phyloP scores from a whole-genome alignment of 2,888 invertebrate species.

The Hofmannophila pseudospretella region DNA sequence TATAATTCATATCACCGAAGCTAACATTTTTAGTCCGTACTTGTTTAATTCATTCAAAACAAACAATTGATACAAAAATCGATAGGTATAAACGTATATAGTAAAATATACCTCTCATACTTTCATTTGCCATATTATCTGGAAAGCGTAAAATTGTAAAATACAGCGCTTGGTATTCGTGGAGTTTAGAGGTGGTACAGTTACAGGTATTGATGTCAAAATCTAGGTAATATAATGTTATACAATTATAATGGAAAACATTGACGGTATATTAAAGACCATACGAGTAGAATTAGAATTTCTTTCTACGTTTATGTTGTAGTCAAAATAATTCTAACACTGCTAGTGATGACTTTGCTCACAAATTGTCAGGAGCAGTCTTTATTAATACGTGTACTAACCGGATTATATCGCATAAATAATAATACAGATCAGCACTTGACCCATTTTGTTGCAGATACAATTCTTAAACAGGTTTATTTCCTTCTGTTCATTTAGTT shows the following conservation, averaged over 20 bases:
- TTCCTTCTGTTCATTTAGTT: constrained; percentile 26
- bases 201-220: constrained; percentile 15
- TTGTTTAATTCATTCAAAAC: constrained; percentile 14
- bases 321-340: too few relatives aligned
- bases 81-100: too few relatives aligned
- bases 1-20: constrained; percentile 17
- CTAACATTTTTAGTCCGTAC: constrained; percentile 12
- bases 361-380: background rate
- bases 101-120: too few relatives aligned
- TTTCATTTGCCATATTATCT: constrained; percentile 31
- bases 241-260: constrained; percentile 28
- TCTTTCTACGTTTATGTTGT: too few relatives aligned
- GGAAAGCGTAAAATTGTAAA: constrained; percentile 50
- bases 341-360: too few relatives aligned
- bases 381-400: too few relatives aligned
- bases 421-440: constrained; percentile 23
- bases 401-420: background rate
- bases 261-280: constrained; percentile 19
- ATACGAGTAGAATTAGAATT: too few relatives aligned
- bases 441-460: constrained; percentile 26
- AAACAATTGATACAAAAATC: too few relatives aligned
- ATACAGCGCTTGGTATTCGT: constrained; percentile 33
- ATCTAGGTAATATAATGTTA: background rate
- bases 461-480: constrained; percentile 25
- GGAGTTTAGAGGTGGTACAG: constrained; percentile 28